phyloP scores from a whole-genome alignment of 2,888 invertebrate genomes.

The Diaphora mendica region DNA sequence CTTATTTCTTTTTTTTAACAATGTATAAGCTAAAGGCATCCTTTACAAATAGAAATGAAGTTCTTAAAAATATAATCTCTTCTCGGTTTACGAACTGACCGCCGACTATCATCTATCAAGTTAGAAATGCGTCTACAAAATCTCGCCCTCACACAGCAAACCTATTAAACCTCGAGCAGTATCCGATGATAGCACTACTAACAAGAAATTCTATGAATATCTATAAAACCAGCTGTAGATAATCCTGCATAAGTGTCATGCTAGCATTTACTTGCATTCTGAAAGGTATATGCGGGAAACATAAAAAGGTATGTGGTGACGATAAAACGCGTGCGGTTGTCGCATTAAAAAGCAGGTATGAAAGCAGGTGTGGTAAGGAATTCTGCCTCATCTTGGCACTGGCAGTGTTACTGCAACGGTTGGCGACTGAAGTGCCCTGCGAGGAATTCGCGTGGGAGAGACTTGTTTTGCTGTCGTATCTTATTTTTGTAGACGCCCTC shows the following conservation, averaged over 20 bases:
- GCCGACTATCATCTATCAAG: neutral
- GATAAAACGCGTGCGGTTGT: slow-evolving; percentile 46
- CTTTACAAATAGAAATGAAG: neutral
- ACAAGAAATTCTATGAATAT: slow-evolving; percentile 10
- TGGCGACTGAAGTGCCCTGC: slow-evolving; percentile 54
- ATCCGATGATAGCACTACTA: neutral
- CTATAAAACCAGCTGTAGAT: slow-evolving; percentile 8
- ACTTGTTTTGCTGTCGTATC: slow-evolving; percentile 63
- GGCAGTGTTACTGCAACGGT: slow-evolving; percentile 20
- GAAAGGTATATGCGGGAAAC: slow-evolving; percentile 26
- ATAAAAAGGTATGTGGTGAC: slow-evolving; percentile 36
- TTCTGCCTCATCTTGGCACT: slow-evolving; percentile 40
- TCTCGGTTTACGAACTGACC: neutral
- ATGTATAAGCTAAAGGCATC: neutral
- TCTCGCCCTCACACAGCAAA: neutral
- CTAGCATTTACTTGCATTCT: slow-evolving; percentile 18
- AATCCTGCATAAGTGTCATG: slow-evolving; percentile 18
- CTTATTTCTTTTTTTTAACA: neutral
- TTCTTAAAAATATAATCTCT: neutral
- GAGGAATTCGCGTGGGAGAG: slow-evolving; percentile 80
- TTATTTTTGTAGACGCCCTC: slow-evolving; percentile 60
- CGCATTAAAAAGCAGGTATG: slow-evolving; percentile 42
- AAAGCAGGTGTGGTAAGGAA: slow-evolving; percentile 38
- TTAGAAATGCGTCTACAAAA: neutral
- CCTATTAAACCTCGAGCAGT: neutral